Evolutionary conservation across 1,140 invertebrate genomes (phyloP).

Genomic region (Tetraneura akinire): DNA sequence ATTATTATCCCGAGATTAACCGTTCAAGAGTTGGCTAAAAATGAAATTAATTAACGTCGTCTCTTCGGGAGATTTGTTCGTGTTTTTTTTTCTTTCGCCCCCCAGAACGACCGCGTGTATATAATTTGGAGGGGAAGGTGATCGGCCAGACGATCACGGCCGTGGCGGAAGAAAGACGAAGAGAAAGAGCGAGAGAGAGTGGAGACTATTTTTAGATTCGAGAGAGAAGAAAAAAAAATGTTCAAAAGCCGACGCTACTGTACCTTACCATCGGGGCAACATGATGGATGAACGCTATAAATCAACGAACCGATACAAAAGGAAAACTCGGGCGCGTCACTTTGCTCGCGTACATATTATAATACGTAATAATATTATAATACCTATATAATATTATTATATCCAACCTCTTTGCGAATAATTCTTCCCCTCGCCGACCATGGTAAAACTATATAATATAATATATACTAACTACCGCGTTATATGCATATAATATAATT

Average conservation of each 20-base stretch:
- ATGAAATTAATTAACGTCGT: slow-evolving; percentile 31
- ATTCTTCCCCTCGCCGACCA: too few relatives aligned
- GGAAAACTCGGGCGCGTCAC: too few relatives aligned
- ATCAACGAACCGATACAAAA: slow-evolving; percentile 43
- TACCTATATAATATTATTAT: too few relatives aligned
- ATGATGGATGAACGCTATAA: slow-evolving; percentile 48
- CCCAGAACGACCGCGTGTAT: too few relatives aligned
- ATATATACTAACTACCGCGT: too few relatives aligned
- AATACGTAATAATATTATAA: too few relatives aligned
- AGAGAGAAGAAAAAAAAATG: too few relatives aligned
- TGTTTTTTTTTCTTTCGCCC: background rate
- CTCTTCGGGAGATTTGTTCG: background rate
- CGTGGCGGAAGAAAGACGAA: too few relatives aligned
- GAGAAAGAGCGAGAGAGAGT: background rate
- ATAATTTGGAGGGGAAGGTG: background rate
- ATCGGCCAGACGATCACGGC: background rate
- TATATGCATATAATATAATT: too few relatives aligned
- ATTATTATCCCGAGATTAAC: slow-evolving; percentile 1
- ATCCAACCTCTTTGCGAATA: too few relatives aligned
- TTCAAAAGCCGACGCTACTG: background rate
- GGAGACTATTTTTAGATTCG: slow-evolving; percentile 33
- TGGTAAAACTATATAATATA: too few relatives aligned
- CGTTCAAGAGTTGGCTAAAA: background rate
- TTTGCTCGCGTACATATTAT: too few relatives aligned
- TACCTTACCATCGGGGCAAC: slow-evolving; percentile 6